Evolutionary conservation across 2,113 vertebrate genomes (phyloP).

Genomic region (Nibea coibor): DNA sequence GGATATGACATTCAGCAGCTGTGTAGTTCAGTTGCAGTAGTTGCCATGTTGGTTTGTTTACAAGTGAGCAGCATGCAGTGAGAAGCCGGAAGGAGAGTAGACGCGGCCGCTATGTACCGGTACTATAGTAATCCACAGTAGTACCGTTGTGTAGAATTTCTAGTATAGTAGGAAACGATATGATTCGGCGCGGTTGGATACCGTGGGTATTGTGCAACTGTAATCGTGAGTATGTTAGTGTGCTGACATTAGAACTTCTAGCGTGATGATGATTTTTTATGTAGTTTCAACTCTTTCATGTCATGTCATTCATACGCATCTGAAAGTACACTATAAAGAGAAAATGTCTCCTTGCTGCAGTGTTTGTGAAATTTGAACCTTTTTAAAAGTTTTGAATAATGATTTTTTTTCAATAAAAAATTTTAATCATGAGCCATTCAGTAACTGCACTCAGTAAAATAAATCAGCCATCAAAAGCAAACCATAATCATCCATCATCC

Average conservation of each 20-base stretch:
- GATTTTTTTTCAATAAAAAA: not conserved
- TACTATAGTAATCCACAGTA: too few relatives aligned
- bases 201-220: too few relatives aligned
- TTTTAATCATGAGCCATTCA: not conserved
- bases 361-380: not conserved
- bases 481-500: not conserved
- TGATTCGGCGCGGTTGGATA: too few relatives aligned
- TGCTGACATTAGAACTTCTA: not conserved
- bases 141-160: too few relatives aligned
- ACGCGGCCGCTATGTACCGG: too few relatives aligned
- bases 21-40: too few relatives aligned
- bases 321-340: not conserved
- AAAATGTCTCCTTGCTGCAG: not conserved
- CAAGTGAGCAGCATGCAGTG: too few relatives aligned
- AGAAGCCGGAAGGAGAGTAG: too few relatives aligned
- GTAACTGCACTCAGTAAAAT: not conserved
- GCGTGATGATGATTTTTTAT: not conserved
- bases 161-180: too few relatives aligned
- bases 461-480: not conserved
- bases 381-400: not conserved
- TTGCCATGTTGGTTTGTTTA: too few relatives aligned
- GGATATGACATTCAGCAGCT: too few relatives aligned
- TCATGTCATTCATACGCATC: too few relatives aligned
- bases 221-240: not conserved
- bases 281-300: not conserved